Evolutionary conservation across 2,888 invertebrate genomes (phyloP).

Genomic region (Synergus laeviventris): DNA sequence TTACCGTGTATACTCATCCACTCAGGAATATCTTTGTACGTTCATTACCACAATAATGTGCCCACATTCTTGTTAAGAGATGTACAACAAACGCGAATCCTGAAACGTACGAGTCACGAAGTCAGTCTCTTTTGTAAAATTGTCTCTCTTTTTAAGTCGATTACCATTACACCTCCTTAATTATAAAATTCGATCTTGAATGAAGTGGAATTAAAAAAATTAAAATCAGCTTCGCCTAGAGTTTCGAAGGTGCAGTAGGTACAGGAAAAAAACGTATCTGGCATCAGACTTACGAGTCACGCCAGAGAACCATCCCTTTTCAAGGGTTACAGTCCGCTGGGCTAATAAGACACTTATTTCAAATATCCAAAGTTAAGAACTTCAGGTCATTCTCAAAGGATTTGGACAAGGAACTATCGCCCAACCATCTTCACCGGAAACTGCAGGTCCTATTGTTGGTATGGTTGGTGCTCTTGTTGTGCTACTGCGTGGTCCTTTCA

Average conservation of each 20-base stretch:
- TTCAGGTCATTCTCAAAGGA: conserved; percentile 66
- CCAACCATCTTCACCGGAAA: conserved; percentile 77
- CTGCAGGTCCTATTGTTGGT: conserved; percentile 54
- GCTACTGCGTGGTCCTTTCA: conserved; percentile 73
- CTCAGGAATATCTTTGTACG: conserved; percentile 16
- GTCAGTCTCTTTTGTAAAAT: conserved; percentile 16
- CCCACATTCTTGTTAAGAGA: neutral
- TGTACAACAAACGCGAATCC: conserved; percentile 12
- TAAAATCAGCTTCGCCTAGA: neutral
- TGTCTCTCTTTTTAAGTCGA: neutral
- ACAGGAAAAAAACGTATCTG: conserved; percentile 11
- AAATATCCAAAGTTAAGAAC: conserved; percentile 15
- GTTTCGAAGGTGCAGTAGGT: neutral
- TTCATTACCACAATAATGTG: conserved; percentile 11
- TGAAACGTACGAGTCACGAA: neutral
- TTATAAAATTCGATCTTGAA: neutral
- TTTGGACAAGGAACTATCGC: conserved; percentile 75
- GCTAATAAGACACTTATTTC: conserved; percentile 35
- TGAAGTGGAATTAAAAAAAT: neutral
- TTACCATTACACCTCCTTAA: conserved; percentile 6
- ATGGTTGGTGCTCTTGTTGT: conserved; percentile 42
- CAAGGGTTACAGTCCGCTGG: neutral
- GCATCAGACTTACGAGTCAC: conserved; percentile 30
- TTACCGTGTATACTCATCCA: neutral
- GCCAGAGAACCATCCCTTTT: neutral